These are phyloP conservation scores for Cheumatopsyche charites DNA, from an alignment of 1,140 invertebrate genomes.

Conservation along the genomic window DNA sequence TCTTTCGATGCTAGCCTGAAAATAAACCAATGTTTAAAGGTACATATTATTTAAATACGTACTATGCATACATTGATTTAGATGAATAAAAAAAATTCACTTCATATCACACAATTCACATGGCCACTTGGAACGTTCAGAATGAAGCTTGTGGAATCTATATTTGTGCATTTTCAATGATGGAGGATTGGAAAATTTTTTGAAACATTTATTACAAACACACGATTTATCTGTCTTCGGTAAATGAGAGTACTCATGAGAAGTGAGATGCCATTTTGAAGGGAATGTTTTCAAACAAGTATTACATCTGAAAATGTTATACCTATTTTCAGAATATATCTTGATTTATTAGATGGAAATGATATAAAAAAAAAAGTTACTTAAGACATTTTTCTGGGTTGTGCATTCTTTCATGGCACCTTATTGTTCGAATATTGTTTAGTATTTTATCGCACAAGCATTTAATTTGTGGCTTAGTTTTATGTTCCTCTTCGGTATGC, in stretches of 20 bases:
- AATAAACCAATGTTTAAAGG: no score
- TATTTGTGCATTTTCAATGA: constrained; percentile 53
- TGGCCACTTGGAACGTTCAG: constrained; percentile 52
- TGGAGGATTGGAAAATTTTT: constrained; percentile 51
- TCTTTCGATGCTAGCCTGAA: constrained; percentile 55
- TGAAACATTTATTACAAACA: constrained; percentile 53
- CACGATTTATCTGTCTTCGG: constrained; percentile 49
- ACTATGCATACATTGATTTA: no score
- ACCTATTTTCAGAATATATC: no score
- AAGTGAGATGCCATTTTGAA: no score
- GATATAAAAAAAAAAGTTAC: no score
- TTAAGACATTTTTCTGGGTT: no score
- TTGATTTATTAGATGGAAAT: no score
- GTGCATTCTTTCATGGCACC: no score
- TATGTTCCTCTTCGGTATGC: constrained; percentile 33
- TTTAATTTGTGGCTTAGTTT: constrained; percentile 30
- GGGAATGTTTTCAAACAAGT: no score
- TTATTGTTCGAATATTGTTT: constrained; percentile 31
- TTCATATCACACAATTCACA: constrained; percentile 56
- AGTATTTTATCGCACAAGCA: constrained; percentile 42
- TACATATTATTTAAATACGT: no score
- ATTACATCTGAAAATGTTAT: no score
- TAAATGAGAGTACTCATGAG: constrained; percentile 30
- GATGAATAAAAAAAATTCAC: constrained; percentile 19
- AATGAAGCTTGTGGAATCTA: constrained; percentile 52